Base-by-base conservation (phyloP, 1,140 invertebrate species). In the Camponotus vicinus region DNA sequence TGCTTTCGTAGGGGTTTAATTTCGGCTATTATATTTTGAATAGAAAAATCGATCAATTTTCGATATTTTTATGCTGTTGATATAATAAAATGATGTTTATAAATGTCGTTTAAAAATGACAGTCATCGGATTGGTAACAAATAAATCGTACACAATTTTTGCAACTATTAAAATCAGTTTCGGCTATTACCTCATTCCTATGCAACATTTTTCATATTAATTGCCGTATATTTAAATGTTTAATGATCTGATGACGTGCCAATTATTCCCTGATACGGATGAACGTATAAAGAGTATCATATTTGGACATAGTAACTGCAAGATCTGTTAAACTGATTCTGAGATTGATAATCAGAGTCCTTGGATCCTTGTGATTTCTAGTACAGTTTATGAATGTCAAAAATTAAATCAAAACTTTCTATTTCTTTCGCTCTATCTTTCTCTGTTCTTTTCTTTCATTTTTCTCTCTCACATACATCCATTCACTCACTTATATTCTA, bases 401-500 rank as follows among this genome's bases (percentile, higher is more conserved):
- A 77, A 63, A 63, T 45, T 34, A n/a, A 45, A 37, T 52, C 0
- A 52, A 37, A 27, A 27, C 21, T n/a, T 15, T 57, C 52, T n/a
- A 49, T 15, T 8, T 45, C 42, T 18, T 32, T 37, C 63, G 0
- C 63, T 37, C 76, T n/a, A 15, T 67, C 71, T 57, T 45, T 45
- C 61, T 42, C 21, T 66, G n/a, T 27, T n/a, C 42, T 34, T 11
- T 45, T 66, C 45, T 32, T 11, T 52, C 69, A 27, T 52, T 8
- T 21, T 27, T 18, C 42, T 27, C 34, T 21, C 49, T 57, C 1
- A 27, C 27, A 27, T 27, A 27, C 40, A 32, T 18, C 67, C 86
- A 64, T 37, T 88, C 59, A 42, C 15, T 71, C 75, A 7, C 66
- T 75, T 71, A 86, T 49, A 40, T 52, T 59, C 75, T 80, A 86